Evolutionary conservation across 2,113 vertebrate species (phyloP).

Genomic region (Choloepus hoffmanni): DNA sequence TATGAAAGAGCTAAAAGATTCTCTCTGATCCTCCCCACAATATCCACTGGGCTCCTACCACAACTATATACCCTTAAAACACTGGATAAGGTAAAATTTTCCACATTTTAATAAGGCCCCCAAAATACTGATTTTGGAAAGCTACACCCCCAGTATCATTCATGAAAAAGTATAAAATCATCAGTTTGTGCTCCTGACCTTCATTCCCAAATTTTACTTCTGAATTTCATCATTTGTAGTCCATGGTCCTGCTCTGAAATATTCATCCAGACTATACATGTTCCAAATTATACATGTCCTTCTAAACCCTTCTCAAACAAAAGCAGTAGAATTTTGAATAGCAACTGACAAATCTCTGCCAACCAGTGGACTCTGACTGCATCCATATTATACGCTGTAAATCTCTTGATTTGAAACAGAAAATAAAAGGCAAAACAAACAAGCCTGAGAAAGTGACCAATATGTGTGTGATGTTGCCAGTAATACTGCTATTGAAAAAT

Average conservation of each 20-base stretch:
- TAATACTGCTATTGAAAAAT: background rate
- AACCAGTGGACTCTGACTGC: background rate
- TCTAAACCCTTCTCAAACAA: conserved; percentile 34
- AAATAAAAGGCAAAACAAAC: background rate
- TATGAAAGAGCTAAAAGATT: background rate
- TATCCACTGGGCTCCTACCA: background rate
- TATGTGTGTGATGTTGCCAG: background rate
- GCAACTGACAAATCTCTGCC: background rate
- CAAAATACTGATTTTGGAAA: background rate
- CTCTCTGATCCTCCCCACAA: background rate
- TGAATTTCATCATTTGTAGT: conserved; percentile 15
- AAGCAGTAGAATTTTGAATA: background rate
- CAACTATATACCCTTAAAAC: background rate
- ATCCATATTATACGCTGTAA: background rate
- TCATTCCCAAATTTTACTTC: background rate
- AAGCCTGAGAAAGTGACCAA: background rate
- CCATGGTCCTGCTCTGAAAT: background rate
- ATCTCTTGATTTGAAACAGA: background rate
- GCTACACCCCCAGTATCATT: background rate
- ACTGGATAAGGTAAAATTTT: conserved; percentile 14
- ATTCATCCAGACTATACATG: background rate
- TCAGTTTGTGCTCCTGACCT: background rate
- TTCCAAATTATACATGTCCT: background rate
- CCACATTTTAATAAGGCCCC: background rate
- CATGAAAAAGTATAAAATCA: background rate